Evolutionary conservation across 2,113 vertebrate genomes (phyloP), one percentile per base, ranked within the genome.

Genomic region (Monopterus albus): DNA sequence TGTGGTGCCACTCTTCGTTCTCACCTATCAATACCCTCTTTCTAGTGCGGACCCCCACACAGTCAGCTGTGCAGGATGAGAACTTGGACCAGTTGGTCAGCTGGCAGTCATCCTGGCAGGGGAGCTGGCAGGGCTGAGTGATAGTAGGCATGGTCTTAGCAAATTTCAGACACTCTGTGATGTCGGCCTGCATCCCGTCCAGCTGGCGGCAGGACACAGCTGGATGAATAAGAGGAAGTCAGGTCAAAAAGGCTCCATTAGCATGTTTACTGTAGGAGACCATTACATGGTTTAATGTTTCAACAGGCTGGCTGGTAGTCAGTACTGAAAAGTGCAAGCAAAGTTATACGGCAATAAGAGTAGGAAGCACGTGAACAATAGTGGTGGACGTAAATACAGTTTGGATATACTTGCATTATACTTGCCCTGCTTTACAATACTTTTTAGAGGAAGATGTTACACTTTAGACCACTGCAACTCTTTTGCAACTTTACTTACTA

Each of bases 21-120:
- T 94, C 93, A 99, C 98, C 97, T 11, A 97, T 89, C 77, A 98
- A 92, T 25, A 93, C 77, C 29, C 98, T 96, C 85, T 96, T 98
- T 72, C 97, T 94, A 64, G 95, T 97, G 72, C 97, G 95, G 71
- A 98, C 95, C 55, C 96, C 96, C 40, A 96, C 96, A n/a, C 98
- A 99, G 86, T 98, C 96, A 47, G 96, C 94, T 17, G 94, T 96
- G 87, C 98, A 99, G 15, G 96, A 91, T 42, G 98, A 97, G 93
- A 98, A 99, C 87, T 95, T 98, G 83, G 98, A 98, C 98, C 98
- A 99, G 93, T 76, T 96, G 8, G 95, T 96, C 71, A 99, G 95
- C 81, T 98, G 98, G 88, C 98, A 99, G 87, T 98, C 96, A 1
- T 98, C 96, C 87, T 97, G 95, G 93, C 98, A 99, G 59, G 96